These are phyloP conservation scores for Anthrax anthrax DNA, from an alignment of 2,888 invertebrate genomes.

Conservation along the genomic window DNA sequence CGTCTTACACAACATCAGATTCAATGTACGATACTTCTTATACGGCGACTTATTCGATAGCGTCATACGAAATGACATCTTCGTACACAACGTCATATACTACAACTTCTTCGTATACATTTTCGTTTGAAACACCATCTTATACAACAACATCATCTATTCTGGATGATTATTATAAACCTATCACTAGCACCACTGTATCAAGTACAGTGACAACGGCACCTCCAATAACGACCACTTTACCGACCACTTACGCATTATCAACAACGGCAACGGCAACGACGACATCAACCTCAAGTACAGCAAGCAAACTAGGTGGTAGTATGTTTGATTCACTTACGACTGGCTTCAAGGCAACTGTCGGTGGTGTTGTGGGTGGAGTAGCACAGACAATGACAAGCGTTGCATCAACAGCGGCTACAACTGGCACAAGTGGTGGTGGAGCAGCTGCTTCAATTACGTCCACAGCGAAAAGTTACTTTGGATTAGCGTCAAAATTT, in stretches of 20 bases:
- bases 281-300: background rate
- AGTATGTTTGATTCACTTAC: constrained; percentile 7
- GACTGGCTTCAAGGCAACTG: constrained; percentile 8
- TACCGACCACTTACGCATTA: constrained; percentile 11
- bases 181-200: constrained; percentile 3
- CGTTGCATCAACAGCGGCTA: background rate
- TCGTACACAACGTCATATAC: too few relatives aligned
- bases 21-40: background rate
- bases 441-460: constrained; percentile 5
- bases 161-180: background rate
- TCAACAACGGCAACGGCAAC: constrained; percentile 18
- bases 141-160: constrained; percentile 5
- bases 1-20: constrained; percentile 1
- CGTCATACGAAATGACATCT: constrained; percentile 7
- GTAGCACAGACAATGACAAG: background rate
- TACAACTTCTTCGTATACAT: constrained; percentile 9
- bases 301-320: background rate
- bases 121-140: too few relatives aligned
- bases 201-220: constrained; percentile 9
- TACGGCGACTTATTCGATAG: constrained; percentile 9
- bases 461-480: constrained; percentile 10
- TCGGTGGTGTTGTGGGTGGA: constrained; percentile 8
- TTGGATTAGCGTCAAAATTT: constrained; percentile 11
- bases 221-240: constrained; percentile 1
- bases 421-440: background rate